Conservation (phyloP, 2,113 vertebrate genomes). For the Rhadina sibilatrix region DNA sequence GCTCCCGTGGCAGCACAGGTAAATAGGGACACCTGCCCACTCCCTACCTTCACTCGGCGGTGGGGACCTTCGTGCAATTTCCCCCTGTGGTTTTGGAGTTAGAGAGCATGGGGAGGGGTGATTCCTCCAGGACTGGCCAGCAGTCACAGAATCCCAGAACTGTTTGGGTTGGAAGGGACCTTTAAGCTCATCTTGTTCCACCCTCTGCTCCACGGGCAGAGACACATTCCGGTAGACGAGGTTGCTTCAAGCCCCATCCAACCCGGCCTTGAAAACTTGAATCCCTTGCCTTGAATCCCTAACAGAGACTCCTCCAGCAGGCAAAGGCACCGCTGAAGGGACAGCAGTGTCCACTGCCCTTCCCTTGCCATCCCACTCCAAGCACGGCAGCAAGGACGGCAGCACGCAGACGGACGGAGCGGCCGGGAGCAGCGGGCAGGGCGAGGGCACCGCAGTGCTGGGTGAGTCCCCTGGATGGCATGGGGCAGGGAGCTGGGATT, state of each 20-base stretch:
- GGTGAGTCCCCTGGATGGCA: constrained; percentile 43
- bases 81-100: not conserved
- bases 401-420: constrained; percentile 84
- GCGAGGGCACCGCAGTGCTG: not conserved
- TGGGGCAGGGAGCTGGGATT: rapidly evolving
- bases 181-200: not conserved
- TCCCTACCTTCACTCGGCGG: rapidly evolving
- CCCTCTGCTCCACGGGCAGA: not conserved
- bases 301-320: constrained; percentile 41
- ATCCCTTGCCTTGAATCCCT: not conserved
- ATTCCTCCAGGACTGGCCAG: not conserved
- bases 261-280: not conserved
- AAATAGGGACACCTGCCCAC: rapidly evolving
- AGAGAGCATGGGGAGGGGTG: not conserved
- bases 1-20: constrained; percentile 57
- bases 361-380: constrained; percentile 59
- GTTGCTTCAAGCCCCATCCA: not conserved
- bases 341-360: not conserved
- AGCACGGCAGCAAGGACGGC: constrained; percentile 78
- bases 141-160: not conserved
- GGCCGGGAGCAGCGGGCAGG: not conserved
- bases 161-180: not conserved
- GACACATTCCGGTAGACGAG: not conserved
- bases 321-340: constrained; percentile 74
- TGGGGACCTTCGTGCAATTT: not conserved